Percentiles rank a stretch among this genome's conserved stretches.
Evolutionary conservation across 2,888 invertebrate genomes (phyloP).

Genomic region (Microdon myrmicae): DNA sequence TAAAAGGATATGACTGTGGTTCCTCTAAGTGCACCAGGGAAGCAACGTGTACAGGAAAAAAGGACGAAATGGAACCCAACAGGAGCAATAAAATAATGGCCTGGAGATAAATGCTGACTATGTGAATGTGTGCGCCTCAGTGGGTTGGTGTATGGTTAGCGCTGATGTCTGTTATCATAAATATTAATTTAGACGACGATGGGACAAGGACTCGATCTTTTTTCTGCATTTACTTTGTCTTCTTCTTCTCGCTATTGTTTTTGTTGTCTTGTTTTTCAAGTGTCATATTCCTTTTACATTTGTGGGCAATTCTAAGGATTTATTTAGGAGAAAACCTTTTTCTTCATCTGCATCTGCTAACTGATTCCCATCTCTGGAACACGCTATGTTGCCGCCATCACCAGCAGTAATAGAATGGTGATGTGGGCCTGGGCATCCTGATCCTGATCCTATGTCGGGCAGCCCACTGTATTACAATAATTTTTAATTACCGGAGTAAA

Average conservation of each 20-base stretch:
- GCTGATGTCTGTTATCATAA: conserved; percentile 36
- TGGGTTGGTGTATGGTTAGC: too few species aligned
- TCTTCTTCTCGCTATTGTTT: too few species aligned
- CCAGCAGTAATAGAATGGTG: neutral
- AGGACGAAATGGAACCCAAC: neutral
- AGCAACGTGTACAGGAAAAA: neutral
- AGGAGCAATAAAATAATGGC: conserved; percentile 14
- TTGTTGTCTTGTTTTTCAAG: conserved; percentile 50
- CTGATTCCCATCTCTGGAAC: conserved; percentile 28
- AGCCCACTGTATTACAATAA: conserved; percentile 64
- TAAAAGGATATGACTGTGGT: conserved; percentile 12
- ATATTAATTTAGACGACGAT: conserved; percentile 50
- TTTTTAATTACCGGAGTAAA: conserved; percentile 68
- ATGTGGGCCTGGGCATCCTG: conserved; percentile 3
- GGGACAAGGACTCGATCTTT: conserved; percentile 11
- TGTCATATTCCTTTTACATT: conserved; percentile 51
- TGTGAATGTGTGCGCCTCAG: too few species aligned
- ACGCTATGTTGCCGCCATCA: conserved; percentile 1
- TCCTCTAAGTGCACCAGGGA: neutral
- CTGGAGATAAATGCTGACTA: conserved; percentile 1
- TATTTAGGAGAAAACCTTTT: conserved; percentile 49
- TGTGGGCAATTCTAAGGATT: conserved; percentile 51
- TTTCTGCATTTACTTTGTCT: conserved; percentile 29
- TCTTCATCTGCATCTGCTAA: conserved; percentile 51
- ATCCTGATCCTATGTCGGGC: conserved; percentile 8